Evolutionary conservation across 2,888 invertebrate genomes (phyloP).

Genomic region (Mongoloraphidia duomilia): DNA sequence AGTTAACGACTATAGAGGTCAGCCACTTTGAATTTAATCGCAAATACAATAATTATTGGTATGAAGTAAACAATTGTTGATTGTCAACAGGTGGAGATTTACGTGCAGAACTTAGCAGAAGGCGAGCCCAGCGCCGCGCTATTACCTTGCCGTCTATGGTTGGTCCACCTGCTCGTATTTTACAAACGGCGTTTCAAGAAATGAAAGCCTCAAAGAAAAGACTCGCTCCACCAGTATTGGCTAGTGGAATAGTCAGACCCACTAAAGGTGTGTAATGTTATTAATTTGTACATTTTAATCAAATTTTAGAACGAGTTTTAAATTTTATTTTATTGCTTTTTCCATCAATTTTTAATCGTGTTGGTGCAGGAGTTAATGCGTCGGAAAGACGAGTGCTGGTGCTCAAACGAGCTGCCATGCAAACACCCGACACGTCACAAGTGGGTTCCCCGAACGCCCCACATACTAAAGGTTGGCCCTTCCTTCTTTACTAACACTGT

Average conservation of each 20-base stretch:
- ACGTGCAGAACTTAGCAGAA: constrained; percentile 36
- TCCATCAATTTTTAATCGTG: background rate
- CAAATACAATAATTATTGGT: too few relatives aligned
- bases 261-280: background rate
- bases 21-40: too few relatives aligned
- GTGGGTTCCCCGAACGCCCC: background rate
- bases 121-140: constrained; percentile 31
- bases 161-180: constrained; percentile 1
- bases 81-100: constrained; percentile 28
- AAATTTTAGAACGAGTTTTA: background rate
- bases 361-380: background rate
- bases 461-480: background rate
- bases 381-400: background rate
- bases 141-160: background rate
- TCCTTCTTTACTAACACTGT: background rate
- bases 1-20: too few relatives aligned
- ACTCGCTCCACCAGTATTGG: background rate
- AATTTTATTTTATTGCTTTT: background rate
- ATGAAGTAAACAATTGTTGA: too few relatives aligned
- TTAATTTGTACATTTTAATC: background rate
- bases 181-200: constrained; percentile 5
- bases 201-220: constrained; percentile 1
- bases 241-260: background rate
- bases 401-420: background rate
- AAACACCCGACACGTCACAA: background rate